Conservation (phyloP, 2,797 vertebrate species). For the Falco columbarius region DNA sequence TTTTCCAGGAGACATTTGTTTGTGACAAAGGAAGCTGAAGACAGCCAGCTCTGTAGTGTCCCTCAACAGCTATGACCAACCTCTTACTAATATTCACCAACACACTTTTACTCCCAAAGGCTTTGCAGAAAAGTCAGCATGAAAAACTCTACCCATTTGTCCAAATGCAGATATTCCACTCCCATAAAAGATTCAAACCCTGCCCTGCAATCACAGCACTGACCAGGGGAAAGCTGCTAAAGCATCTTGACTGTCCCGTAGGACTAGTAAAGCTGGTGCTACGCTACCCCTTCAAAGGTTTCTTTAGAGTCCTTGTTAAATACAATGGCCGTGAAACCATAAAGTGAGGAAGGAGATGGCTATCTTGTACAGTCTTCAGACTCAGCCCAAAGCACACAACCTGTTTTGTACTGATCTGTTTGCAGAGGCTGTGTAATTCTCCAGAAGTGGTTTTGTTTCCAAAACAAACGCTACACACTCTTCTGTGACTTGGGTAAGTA, state of each 20-base stretch:
- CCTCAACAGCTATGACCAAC: neutral
- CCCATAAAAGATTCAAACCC: neutral
- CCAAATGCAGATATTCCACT: neutral
- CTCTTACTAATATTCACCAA: neutral
- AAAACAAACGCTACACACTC: constrained; percentile 23
- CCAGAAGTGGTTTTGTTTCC: neutral
- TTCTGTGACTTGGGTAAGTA: neutral
- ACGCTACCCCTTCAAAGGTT: neutral
- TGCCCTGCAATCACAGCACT: neutral
- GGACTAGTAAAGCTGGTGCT: neutral
- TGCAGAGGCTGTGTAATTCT: neutral
- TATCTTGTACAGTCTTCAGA: neutral
- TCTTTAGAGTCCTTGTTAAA: neutral
- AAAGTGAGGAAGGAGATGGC: neutral
- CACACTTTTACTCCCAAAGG: neutral
- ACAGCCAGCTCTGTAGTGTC: neutral
- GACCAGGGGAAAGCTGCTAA: neutral
- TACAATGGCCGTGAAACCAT: neutral
- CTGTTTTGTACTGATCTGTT: neutral
- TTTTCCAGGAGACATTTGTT: neutral
- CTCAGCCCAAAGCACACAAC: neutral
- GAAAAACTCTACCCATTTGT: neutral
- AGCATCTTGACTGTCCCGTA: neutral
- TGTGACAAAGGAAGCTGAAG: neutral
- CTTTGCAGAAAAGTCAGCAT: neutral